Percentiles rank a stretch among this genome's conserved stretches.
Conservation (phyloP, 2,797 vertebrate genomes). For the Fratercula arctica region DNA sequence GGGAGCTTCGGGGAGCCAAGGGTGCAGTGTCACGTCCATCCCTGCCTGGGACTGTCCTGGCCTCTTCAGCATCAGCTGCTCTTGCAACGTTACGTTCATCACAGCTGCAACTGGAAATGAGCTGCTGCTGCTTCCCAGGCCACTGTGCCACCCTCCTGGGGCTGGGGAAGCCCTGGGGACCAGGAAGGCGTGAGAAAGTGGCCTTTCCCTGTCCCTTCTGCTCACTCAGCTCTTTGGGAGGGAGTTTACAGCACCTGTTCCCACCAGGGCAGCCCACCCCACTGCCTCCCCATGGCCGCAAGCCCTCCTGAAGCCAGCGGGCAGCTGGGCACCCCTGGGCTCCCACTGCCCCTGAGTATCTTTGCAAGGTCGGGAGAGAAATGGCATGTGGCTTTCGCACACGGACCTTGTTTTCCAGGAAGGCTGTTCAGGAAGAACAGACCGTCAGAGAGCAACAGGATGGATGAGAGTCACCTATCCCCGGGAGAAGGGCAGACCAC, state of each 20-base stretch:
- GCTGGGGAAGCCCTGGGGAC: background rate
- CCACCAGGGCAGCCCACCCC: rapidly evolving
- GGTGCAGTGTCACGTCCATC: background rate
- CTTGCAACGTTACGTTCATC: background rate
- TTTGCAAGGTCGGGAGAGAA: background rate
- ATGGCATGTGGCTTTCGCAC: background rate
- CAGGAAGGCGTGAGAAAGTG: background rate
- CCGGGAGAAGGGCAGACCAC: background rate
- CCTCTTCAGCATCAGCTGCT: background rate
- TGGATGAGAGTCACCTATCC: background rate
- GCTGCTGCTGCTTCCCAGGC: background rate
- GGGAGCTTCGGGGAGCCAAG: background rate
- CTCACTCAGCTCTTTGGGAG: background rate
- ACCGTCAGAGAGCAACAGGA: background rate
- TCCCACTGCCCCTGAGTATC: background rate
- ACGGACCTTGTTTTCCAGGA: background rate
- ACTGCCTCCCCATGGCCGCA: background rate
- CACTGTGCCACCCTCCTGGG: background rate
- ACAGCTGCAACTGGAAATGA: background rate
- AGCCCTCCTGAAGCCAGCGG: background rate
- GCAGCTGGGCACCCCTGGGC: background rate
- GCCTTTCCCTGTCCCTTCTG: background rate
- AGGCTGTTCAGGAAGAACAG: background rate
- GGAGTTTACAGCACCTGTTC: background rate
- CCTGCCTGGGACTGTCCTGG: background rate